Evolutionary conservation across 2,888 invertebrate species (phyloP), one percentile per base, ranked within the genome.

Genomic region (Meiosimyza decipiens): DNA sequence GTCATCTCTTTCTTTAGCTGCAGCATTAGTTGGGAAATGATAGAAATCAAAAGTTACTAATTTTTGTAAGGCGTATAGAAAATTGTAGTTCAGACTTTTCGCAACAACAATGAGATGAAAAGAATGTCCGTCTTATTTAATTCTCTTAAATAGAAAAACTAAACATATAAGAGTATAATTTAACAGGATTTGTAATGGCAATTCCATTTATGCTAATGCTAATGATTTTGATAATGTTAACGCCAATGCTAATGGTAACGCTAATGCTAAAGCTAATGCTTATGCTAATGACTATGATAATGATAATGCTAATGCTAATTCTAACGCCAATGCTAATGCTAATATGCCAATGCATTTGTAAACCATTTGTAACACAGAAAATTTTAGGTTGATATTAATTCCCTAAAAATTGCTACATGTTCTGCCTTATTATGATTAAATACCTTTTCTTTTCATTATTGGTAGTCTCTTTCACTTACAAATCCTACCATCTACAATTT

Each of bases 361-460:
- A 40, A 40, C 2, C 22, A 22, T 22, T 22, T 22, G 2, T 22
- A 22, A 2, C 22, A 22, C 22, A 22, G 22, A 22, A n/a, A 22
- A 22, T 22, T 2, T 22, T 22, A 22, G 22, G 22, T 2, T 22
- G 22, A 22, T 22, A 22, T 22, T 2, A 22, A 22, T 22, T 22
- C 22, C 22, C 2, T 22, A 22, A 22, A 22, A 22, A 22, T 22
- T 22, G 22, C 22, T 2, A 22, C 22, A 22, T 76, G 51, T 72
- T 74, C 69, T 74, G 73, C 74, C 71, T 74, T 71, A 73, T 74
- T 71, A 60, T 67, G 18, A 52, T 57, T 70, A 49, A 60, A 54
- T 64, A 3, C 13, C 64, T 18, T 4, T 50, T 60, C 12, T 71
- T n/a, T 66, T 62, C 66, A 16, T 50, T 22, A 22, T 52, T 40